These are phyloP conservation scores for Troides oblongomaculatus DNA, from an alignment of 2,888 invertebrate genomes.

Conservation along the genomic window DNA sequence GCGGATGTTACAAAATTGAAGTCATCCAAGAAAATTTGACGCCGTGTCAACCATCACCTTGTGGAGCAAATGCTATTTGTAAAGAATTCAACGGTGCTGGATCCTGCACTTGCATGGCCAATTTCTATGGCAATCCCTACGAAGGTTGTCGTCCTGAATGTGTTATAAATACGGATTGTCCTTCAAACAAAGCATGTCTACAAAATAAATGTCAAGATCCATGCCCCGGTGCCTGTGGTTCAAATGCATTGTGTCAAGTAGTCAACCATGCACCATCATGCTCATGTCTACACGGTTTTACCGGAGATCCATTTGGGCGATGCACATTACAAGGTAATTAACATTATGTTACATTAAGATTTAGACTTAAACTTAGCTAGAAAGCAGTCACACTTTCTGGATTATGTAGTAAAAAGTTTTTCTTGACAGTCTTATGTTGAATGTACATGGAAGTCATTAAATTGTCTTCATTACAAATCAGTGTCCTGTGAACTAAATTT, in stretches of 20 bases:
- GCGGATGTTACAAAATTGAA: conserved; percentile 76
- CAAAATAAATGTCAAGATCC: conserved; percentile 87
- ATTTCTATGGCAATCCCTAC: conserved; percentile 87
- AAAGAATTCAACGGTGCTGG: conserved; percentile 81
- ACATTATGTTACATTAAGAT: not conserved
- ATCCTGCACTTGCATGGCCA: conserved; percentile 85
- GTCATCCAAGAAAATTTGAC: conserved; percentile 65
- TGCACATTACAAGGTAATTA: conserved; percentile 81
- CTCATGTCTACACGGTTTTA: conserved; percentile 83
- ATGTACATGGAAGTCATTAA: not conserved
- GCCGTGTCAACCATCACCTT: conserved; percentile 83
- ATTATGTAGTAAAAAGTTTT: too few species aligned
- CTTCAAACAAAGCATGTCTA: conserved; percentile 84
- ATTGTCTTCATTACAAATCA: not conserved
- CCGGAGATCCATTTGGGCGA: conserved; percentile 86
- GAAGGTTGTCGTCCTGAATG: conserved; percentile 88
- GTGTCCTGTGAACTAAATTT: not conserved
- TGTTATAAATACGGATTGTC: conserved; percentile 84
- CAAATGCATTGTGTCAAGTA: conserved; percentile 87
- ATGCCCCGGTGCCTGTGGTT: conserved; percentile 88
- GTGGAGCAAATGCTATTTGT: conserved; percentile 83
- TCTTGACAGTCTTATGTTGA: not conserved
- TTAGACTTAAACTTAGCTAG: not conserved
- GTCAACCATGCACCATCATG: conserved; percentile 85
- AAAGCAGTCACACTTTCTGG: too few species aligned